These are phyloP conservation scores for Antheraea pernyi DNA, from an alignment of 1,140 invertebrate species.

Conservation along the genomic window DNA sequence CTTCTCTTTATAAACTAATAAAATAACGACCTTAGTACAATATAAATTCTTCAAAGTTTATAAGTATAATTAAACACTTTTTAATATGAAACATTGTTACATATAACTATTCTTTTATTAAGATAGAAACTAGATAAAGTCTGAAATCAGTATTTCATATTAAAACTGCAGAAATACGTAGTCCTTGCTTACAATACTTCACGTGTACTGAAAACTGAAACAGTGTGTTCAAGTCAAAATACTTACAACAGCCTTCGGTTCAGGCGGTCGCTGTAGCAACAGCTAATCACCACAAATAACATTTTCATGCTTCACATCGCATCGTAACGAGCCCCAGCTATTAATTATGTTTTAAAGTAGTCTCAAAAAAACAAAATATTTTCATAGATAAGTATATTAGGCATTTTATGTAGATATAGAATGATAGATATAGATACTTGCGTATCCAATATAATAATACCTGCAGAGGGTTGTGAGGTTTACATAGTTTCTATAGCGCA, in stretches of 20 bases:
- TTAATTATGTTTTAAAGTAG: background rate
- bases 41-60: background rate
- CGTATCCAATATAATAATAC: no score
- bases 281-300: slow-evolving; percentile 71
- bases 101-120: background rate
- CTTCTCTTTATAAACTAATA: background rate
- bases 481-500: no score
- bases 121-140: background rate
- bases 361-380: background rate
- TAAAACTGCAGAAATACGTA: background rate
- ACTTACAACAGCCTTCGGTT: slow-evolving; percentile 63
- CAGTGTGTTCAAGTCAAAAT: slow-evolving; percentile 29
- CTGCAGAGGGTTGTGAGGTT: no score
- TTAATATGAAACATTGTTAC: background rate
- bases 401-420: no score
- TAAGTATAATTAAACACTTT: slow-evolving; percentile 15
- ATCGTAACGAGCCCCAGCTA: background rate
- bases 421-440: no score
- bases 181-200: slow-evolving; percentile 20
- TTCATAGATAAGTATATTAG: background rate
- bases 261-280: slow-evolving; percentile 63
- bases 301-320: slow-evolving; percentile 47
- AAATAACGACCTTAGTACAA: background rate
- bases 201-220: slow-evolving; percentile 54
- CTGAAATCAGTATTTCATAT: background rate